phyloP scores from a whole-genome alignment of 2,888 invertebrate genomes.

The Sturmia bella region DNA sequence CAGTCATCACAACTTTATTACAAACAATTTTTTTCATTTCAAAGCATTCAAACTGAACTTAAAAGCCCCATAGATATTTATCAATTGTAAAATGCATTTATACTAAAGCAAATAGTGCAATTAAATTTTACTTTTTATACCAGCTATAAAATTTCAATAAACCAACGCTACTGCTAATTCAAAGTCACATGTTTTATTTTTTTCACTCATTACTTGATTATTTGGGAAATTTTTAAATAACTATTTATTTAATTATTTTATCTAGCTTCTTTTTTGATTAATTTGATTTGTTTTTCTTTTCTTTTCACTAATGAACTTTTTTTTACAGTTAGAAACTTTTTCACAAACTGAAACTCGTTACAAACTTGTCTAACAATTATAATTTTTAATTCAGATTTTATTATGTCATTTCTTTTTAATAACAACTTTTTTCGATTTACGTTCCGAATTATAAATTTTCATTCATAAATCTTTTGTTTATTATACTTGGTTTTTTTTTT shows the following conservation, averaged over 20 bases:
- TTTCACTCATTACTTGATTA: neutral
- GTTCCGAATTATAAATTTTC: conserved; percentile 38
- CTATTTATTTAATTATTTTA: neutral
- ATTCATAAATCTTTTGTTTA: conserved; percentile 54
- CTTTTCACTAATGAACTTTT: no score
- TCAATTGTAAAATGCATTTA: no score
- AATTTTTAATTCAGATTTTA: conserved; percentile 4
- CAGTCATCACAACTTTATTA: no score
- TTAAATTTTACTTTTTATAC: no score
- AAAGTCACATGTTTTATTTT: neutral
- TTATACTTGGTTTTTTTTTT: neutral
- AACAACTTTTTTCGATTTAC: conserved; percentile 19
- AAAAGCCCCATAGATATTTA: no score
- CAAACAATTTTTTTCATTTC: no score
- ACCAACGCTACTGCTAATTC: no score
- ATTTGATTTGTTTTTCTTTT: no score
- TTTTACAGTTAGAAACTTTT: no score
- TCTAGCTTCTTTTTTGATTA: conserved; percentile 1
- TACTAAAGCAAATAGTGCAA: no score
- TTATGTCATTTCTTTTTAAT: neutral
- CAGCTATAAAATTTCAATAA: no score
- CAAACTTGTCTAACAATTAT: neutral
- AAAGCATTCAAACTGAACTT: no score
- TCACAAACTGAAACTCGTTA: neutral
- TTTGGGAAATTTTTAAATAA: neutral